These are phyloP conservation scores for Chirona hameri DNA, from an alignment of 2,888 invertebrate genomes.

Conservation along the genomic window DNA sequence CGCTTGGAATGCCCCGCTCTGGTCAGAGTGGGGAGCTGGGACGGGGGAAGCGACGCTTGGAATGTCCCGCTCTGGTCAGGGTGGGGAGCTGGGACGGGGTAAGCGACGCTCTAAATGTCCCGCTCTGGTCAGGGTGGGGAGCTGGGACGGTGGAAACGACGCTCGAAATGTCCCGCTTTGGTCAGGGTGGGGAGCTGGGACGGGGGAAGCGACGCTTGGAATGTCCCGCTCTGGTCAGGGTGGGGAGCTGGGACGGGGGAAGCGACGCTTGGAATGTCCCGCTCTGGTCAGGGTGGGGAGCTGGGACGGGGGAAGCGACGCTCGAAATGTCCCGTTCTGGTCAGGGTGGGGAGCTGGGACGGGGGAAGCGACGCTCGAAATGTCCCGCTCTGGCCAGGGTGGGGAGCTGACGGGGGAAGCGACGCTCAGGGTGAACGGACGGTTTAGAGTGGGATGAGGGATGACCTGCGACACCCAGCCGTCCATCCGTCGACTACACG, in stretches of 20 bases:
- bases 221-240: not conserved
- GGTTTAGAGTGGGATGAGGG: too few species aligned
- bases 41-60: too few species aligned
- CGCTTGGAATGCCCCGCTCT: not conserved
- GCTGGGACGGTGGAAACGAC: too few species aligned
- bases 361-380: too few species aligned
- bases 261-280: not conserved
- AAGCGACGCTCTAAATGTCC: not conserved
- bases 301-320: too few species aligned
- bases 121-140: not conserved
- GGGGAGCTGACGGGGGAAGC: too few species aligned
- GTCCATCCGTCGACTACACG: too few species aligned
- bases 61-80: not conserved
- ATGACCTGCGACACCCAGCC: too few species aligned
- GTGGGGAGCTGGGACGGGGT: too few species aligned
- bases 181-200: not conserved
- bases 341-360: not conserved
- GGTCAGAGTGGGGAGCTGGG: not conserved
- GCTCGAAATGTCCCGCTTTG: not conserved
- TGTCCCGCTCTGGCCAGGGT: not conserved
- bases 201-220: too few species aligned
- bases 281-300: not conserved
- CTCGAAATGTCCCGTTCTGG: not conserved
- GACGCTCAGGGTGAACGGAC: too few species aligned
- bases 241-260: too few species aligned